Evolutionary conservation across 2,797 vertebrate species (phyloP).

Genomic region (Hipposideros larvatus): DNA sequence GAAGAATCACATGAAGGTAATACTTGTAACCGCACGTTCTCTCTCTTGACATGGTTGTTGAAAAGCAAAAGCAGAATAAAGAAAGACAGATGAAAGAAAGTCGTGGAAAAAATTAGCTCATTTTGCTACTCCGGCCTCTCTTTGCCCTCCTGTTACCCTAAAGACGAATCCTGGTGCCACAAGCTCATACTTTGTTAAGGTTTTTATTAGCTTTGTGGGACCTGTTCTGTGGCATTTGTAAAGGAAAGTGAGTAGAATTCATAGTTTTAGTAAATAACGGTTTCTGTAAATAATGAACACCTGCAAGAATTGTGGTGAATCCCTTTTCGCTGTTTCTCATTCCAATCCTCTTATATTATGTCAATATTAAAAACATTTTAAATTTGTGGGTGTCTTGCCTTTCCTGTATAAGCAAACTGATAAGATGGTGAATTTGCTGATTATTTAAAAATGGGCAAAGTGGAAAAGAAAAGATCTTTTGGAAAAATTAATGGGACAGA

Average conservation of each 20-base stretch:
- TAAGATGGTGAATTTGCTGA: constrained; percentile 63
- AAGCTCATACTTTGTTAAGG: background rate
- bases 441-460: constrained; percentile 49
- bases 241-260: background rate
- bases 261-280: background rate
- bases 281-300: background rate
- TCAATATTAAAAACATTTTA: constrained; percentile 21
- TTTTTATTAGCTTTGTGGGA: background rate
- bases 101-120: background rate
- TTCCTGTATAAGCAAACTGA: constrained; percentile 64
- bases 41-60: background rate
- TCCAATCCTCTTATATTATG: background rate
- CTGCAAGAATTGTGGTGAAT: background rate
- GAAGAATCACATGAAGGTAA: background rate
- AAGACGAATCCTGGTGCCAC: background rate
- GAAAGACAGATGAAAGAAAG: background rate
- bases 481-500: constrained; percentile 63
- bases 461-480: constrained; percentile 25
- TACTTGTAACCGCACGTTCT: background rate
- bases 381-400: constrained; percentile 66
- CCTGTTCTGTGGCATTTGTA: background rate
- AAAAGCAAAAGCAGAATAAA: background rate
- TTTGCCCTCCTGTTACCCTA: background rate
- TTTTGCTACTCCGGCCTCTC: background rate
- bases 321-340: background rate